Evolutionary conservation across 2,888 invertebrate genomes (phyloP), one percentile per base, ranked within the genome.

Genomic region (Pheosia gnoma): DNA sequence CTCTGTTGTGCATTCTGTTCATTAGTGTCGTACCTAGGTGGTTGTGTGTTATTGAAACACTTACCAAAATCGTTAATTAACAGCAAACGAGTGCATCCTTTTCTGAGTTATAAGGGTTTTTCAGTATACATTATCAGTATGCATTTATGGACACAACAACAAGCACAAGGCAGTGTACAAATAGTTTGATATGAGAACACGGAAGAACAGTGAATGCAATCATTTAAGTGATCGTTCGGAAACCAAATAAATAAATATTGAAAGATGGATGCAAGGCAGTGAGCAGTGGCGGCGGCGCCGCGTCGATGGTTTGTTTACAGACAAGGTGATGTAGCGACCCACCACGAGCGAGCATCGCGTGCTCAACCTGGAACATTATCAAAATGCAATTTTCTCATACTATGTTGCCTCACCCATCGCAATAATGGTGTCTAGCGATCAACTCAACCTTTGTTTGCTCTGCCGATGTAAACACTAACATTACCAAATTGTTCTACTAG

Each of bases 291-390:
- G 36, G 51, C 53, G 54, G 49, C 51, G 59, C 59, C 63, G 63
- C 66, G 65, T 62, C 59, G 67, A 68, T 38, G 67, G 63, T 74
- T 80, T 86, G 87, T 89, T 89, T 89, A 87, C 86, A 81, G 78
- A 71, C 77, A 70, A 74, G 71, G 77, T 74, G 76, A 77, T 75
- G 68, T 72, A 70, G 71, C 74, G 25, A 25, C 25, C 25, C 25
- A 25, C 79, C 77, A 78, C 70, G 81, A 74, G 78, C 77, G 74
- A 75, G 78, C 78, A 87, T 90, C 88, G 91, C 90, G 90, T 92
- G 90, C 78, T 77, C 41, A 60, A 63, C 68, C 70, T 72, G 63
- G 63, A 65, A 65, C 65, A 67, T 79, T 45, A 45, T 75, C 67
- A 78, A 82, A 41, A 13, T 56, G 41, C 41, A 5, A 56, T 39